phyloP scores from a whole-genome alignment of 2,888 invertebrate species.

The Lampropteryx suffumata region DNA sequence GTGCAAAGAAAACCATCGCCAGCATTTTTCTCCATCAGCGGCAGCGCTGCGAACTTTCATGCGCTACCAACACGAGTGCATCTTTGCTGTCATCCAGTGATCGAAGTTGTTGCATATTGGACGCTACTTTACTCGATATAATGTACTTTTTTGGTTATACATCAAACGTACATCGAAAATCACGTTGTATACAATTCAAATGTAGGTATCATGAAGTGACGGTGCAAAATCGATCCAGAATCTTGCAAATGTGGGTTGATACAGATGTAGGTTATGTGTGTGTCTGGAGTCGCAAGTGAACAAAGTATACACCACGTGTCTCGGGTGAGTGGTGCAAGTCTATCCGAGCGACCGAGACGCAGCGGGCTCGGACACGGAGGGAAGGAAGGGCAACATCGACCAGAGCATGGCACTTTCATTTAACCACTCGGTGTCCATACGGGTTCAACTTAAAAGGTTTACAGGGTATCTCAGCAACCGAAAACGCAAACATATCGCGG shows the following conservation, averaged over 20 bases:
- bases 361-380: constrained; percentile 50
- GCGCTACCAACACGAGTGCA: constrained; percentile 36
- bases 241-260: constrained; percentile 64
- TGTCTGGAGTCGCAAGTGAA: constrained; percentile 65
- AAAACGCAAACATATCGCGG: constrained; percentile 78
- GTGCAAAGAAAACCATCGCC: constrained; percentile 69
- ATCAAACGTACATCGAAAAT: constrained; percentile 39
- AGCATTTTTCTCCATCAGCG: constrained; percentile 63
- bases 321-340: constrained; percentile 50
- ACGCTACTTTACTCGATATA: constrained; percentile 45
- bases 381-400: constrained; percentile 71
- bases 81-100: constrained; percentile 47
- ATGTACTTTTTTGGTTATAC: constrained; percentile 30
- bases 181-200: constrained; percentile 37
- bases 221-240: constrained; percentile 85
- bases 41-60: constrained; percentile 50
- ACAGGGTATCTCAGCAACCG: constrained; percentile 71
- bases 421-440: constrained; percentile 69
- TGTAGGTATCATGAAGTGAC: constrained; percentile 77
- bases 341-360: constrained; percentile 45
- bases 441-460: constrained; percentile 68
- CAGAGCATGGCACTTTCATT: constrained; percentile 82
- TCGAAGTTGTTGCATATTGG: constrained; percentile 73
- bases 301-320: constrained; percentile 65
- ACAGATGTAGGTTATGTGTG: constrained; percentile 59